Evolutionary conservation across 1,140 invertebrate genomes (phyloP).

Genomic region (Drosophila sulfurigaster): DNA sequence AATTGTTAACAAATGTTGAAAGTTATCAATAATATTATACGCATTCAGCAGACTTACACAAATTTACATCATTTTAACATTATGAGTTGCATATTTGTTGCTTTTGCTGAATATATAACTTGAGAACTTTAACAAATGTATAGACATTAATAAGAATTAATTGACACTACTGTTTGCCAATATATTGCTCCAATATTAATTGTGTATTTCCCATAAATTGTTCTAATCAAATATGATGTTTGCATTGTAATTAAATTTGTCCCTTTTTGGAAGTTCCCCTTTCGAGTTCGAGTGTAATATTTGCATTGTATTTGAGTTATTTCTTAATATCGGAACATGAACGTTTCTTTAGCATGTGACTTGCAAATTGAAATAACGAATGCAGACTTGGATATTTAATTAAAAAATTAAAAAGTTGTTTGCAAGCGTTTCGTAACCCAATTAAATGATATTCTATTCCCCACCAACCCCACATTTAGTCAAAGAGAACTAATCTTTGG

Average conservation of each 20-base stretch:
- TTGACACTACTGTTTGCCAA: background rate
- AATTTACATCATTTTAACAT: constrained; percentile 3
- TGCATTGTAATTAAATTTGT: constrained; percentile 3
- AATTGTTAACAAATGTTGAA: background rate
- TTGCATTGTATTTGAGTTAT: constrained; percentile 12
- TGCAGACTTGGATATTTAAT: constrained; percentile 38
- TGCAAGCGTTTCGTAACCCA: constrained; percentile 25
- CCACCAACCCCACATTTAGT: background rate
- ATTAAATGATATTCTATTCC: constrained; percentile 17
- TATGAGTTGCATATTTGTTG: background rate
- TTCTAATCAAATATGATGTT: background rate
- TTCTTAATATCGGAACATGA: constrained; percentile 17
- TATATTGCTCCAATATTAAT: background rate
- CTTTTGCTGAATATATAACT: background rate
- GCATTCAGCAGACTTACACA: background rate
- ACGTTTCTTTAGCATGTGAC: constrained; percentile 33
- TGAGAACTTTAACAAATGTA: background rate
- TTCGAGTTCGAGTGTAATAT: background rate
- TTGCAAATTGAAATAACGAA: constrained; percentile 27
- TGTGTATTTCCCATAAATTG: background rate
- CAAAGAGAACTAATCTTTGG: constrained; percentile 13
- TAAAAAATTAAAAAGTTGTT: constrained; percentile 21
- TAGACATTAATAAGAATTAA: background rate
- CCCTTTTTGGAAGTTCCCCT: background rate
- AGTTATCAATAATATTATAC: no score